These are phyloP conservation scores for Rhyacichthys aspro DNA, from an alignment of 2,797 vertebrate genomes.

Conservation along the genomic window DNA sequence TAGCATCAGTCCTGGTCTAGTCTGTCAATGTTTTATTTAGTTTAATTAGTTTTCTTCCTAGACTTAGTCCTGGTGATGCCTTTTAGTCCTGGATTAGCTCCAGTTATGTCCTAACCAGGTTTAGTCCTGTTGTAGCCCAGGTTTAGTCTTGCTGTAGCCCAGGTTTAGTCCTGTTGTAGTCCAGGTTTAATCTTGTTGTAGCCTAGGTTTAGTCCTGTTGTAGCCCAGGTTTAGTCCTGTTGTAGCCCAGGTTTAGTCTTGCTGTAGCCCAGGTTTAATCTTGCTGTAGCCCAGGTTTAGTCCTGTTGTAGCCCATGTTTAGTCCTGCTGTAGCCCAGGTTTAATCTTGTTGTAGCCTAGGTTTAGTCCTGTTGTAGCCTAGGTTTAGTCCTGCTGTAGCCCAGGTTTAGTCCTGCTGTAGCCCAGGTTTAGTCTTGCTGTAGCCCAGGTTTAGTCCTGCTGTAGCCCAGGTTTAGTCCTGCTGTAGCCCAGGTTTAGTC, in stretches of 20 bases:
- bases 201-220: background rate
- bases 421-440: background rate
- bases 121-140: conserved; percentile 1
- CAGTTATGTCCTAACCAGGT: no score
- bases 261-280: background rate
- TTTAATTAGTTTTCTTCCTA: no score
- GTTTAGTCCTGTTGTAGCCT: background rate
- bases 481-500: background rate
- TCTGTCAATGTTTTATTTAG: no score
- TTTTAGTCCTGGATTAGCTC: background rate
- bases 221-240: background rate
- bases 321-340: background rate
- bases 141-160: background rate
- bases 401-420: background rate
- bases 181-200: no score
- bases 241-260: background rate
- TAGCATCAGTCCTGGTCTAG: background rate
- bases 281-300: background rate
- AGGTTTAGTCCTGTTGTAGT: conserved; percentile 1
- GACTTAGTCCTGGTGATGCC: no score
- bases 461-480: background rate
- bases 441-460: background rate
- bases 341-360: no score
- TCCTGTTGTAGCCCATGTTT: background rate
- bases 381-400: conserved; percentile 1